Conservation (phyloP, 2,888 invertebrate species). For the Spodoptera exigua region DNA sequence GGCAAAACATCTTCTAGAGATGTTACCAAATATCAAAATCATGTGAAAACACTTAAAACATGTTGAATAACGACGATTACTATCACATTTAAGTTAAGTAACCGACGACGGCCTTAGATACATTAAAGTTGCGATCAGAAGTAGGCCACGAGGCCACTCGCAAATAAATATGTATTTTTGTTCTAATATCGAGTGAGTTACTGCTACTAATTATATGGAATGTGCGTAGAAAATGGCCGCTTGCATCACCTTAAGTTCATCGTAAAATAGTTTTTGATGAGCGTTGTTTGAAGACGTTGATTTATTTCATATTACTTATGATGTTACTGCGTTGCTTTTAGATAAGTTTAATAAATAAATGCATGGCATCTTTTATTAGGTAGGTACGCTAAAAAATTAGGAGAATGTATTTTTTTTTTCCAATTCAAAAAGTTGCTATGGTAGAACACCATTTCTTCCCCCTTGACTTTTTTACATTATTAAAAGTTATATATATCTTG, state of each 20-base stretch:
- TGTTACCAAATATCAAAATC: conserved; percentile 56
- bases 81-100: conserved; percentile 56
- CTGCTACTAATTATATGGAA: conserved; percentile 18
- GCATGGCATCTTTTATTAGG: too few relatives aligned
- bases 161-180: conserved; percentile 39
- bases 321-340: not conserved
- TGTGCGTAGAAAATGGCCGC: not conserved
- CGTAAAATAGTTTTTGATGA: not conserved
- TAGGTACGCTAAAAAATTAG: conserved; percentile 3
- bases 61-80: conserved; percentile 56
- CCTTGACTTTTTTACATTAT: too few relatives aligned
- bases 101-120: conserved; percentile 59
- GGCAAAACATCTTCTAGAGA: conserved; percentile 43
- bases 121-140: conserved; percentile 52
- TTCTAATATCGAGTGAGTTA: conserved; percentile 29
- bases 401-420: too few relatives aligned
- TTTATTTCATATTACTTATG: not conserved
- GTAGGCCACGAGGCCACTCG: conserved; percentile 63
- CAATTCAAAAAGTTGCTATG: too few relatives aligned
- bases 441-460: too few relatives aligned
- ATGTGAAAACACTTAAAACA: conserved; percentile 57
- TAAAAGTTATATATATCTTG: too few relatives aligned
- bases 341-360: too few relatives aligned
- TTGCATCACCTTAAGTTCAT: conserved; percentile 20
- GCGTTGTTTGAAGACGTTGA: not conserved